Base-by-base conservation (phyloP, 1,140 invertebrate species). In the Dinoponera quadriceps region DNA sequence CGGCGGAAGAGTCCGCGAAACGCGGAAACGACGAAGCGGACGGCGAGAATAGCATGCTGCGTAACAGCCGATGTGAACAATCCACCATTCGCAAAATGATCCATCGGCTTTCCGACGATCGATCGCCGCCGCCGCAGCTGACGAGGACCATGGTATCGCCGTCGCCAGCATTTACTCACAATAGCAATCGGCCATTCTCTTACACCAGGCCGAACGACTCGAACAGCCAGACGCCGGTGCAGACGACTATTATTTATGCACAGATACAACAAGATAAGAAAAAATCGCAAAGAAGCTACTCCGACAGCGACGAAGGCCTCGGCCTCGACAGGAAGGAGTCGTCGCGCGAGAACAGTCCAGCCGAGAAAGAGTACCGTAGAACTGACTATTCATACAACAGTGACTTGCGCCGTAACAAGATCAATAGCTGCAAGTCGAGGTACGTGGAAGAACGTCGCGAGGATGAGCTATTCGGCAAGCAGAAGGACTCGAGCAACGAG, bases 231-330 rank as follows among this genome's bases (percentile, higher is more conserved):
- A 85, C 88, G 2, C 72, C 84, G 5, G 72, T 81, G 16, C 92
- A 91, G 71, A 89, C 91, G 68, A 82, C 92, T 25, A 96, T 97
- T 18, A 97, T 97, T 63, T 97, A 97, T 91, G 97, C 97, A 18
- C 96, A 97, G 92, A 96, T 97, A 16, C 96, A 97, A 13, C 94
- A 95, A 82, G 95, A 96, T 74, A 94, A 95, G 78, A 95, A 95
- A 85, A 94, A 95, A 84, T 90, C 94, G 85, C 89, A 95, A 91
- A 90, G 94, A 81, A 93, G 94, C 88, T 88, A 96, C 83, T 96
- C 96, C 25, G 97, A 97, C 91, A 97, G 97, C 91, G 97, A 97
- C 87, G 97, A 97, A 91, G 96, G 96, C 0, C 90, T 97, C 0
- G 97, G 96, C 11, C 95, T 96, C 38, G 96, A 97, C 88, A 95